A percentile compares a stretch with the other conserved stretches of the same genome.
Evolutionary conservation across 1,140 invertebrate genomes (phyloP).

Genomic region (Amyelois transitella): DNA sequence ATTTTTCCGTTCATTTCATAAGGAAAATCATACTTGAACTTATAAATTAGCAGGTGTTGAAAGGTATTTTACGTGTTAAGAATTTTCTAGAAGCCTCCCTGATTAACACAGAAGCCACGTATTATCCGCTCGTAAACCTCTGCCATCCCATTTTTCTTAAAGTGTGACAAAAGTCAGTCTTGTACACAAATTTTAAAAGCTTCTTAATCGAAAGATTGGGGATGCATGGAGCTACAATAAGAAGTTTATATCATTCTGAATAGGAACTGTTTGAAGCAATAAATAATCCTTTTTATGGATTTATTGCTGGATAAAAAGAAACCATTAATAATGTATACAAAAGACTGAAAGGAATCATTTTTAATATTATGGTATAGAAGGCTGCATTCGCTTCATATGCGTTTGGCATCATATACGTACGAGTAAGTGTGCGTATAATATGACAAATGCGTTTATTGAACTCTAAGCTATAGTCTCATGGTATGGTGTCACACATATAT

Average conservation of each 20-base stretch:
- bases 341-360: not conserved
- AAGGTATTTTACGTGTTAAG: not conserved
- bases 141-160: not conserved
- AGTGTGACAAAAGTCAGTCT: not conserved
- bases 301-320: too few species aligned
- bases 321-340: not conserved
- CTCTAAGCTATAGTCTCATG: not conserved
- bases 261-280: not conserved
- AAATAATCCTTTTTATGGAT: not conserved
- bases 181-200: not conserved
- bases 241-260: too few species aligned
- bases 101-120: not conserved
- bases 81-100: not conserved
- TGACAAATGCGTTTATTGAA: not conserved
- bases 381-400: not conserved
- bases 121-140: not conserved
- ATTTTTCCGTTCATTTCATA: not conserved
- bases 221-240: too few species aligned
- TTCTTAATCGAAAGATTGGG: not conserved
- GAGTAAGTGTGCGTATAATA: not conserved
- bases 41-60: not conserved
- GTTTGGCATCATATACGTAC: not conserved
- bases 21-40: not conserved
- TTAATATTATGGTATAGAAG: not conserved
- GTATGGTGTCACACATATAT: constrained; percentile 11